phyloP scores from a whole-genome alignment of 1,140 invertebrate genomes.

The Sminthurides bifidus region DNA sequence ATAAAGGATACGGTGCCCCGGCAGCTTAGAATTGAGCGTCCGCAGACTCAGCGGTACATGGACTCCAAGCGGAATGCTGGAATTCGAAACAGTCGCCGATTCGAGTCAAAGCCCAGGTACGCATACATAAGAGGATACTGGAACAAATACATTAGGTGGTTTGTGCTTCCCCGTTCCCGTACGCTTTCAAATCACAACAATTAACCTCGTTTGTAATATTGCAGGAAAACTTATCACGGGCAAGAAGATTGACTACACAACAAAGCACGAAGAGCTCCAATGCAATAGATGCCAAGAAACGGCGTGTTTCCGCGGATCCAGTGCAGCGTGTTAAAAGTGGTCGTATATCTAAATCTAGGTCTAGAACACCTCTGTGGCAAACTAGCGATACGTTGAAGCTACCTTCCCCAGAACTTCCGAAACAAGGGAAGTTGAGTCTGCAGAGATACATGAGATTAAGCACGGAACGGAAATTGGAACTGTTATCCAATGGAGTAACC shows the following conservation, averaged over 20 bases:
- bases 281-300: neutral
- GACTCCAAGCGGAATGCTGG: neutral
- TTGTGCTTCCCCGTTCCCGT: too few relatives aligned
- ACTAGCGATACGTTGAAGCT: neutral
- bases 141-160: neutral
- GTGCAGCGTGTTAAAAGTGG: neutral
- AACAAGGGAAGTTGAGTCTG: neutral
- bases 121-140: neutral
- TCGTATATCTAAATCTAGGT: neutral
- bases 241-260: neutral
- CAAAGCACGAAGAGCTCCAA: neutral
- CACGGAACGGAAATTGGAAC: neutral
- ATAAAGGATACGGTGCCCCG: neutral
- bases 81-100: neutral
- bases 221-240: neutral
- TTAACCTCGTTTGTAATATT: neutral
- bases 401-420: neutral
- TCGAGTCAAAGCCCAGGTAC: neutral
- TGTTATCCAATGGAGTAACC: neutral
- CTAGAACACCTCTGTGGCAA: neutral
- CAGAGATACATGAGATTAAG: neutral
- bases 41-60: constrained; percentile 3
- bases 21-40: neutral
- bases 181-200: neutral
- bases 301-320: neutral